Evolutionary conservation across 2,113 vertebrate genomes (phyloP).

Genomic region (Reinhardtius hippoglossoides): DNA sequence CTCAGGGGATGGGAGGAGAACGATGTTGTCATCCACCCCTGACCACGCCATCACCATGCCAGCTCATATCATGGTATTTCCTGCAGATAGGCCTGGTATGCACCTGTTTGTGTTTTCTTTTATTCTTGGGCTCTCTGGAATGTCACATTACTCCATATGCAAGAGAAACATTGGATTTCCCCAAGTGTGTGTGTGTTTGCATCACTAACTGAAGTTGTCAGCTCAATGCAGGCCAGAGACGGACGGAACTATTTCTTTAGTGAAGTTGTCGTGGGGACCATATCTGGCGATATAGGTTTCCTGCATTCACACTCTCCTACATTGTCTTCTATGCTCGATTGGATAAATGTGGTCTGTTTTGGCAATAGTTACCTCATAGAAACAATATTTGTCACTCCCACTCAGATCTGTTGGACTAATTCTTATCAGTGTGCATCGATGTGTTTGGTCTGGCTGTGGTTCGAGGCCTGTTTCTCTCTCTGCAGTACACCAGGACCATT

Average conservation of each 20-base stretch:
- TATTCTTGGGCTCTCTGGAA: conserved; percentile 32
- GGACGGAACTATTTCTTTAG: too few relatives aligned
- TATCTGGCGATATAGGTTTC: conserved; percentile 36
- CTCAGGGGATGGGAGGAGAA: conserved; percentile 45
- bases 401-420: conserved; percentile 43
- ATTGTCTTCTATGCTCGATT: conserved; percentile 47
- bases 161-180: conserved; percentile 51
- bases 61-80: conserved; percentile 69
- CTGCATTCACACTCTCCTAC: conserved; percentile 43
- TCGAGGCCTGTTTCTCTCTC: conserved; percentile 26
- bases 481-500: conserved; percentile 20
- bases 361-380: conserved; percentile 50
- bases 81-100: conserved; percentile 75
- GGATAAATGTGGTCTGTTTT: too few relatives aligned
- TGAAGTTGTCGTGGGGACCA: conserved; percentile 5
- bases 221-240: conserved; percentile 24
- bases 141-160: conserved; percentile 58
- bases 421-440: conserved; percentile 25
- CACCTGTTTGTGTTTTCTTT: conserved; percentile 35
- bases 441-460: conserved; percentile 40
- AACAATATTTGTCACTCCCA: conserved; percentile 49
- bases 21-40: conserved; percentile 50
- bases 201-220: conserved; percentile 24
- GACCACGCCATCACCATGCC: conserved; percentile 44
- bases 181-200: conserved; percentile 66